phyloP scores from a whole-genome alignment of 1,140 invertebrate species.

The Portunus trituberculatus region DNA sequence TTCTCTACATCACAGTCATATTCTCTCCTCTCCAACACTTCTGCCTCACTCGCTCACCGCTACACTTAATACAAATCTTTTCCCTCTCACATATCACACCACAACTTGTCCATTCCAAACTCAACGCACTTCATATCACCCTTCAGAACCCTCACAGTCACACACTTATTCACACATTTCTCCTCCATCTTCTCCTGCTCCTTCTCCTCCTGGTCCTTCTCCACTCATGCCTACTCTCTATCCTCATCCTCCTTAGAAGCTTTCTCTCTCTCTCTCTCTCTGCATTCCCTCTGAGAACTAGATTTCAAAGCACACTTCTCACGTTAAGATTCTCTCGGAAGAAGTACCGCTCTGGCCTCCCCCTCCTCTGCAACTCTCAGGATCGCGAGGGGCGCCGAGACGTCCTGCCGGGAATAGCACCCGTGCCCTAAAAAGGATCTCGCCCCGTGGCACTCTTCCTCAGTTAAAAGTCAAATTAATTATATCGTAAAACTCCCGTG shows the following conservation, averaged over 20 bases:
- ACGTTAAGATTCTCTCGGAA: too few species aligned
- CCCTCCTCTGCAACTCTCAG: too few species aligned
- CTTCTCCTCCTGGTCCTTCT: neutral
- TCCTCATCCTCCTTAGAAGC: neutral
- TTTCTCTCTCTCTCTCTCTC: neutral
- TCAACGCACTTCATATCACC: too few species aligned
- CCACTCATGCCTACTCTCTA: neutral
- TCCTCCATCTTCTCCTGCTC: neutral
- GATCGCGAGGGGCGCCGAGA: neutral
- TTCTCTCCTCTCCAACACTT: too few species aligned
- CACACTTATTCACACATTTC: neutral
- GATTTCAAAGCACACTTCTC: too few species aligned
- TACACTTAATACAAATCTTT: too few species aligned
- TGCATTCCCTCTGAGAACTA: too few species aligned
- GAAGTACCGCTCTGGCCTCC: too few species aligned
- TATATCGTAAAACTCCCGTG: neutral
- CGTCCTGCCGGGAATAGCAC: neutral
- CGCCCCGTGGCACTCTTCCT: neutral
- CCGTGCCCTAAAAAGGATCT: neutral
- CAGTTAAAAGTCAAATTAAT: neutral
- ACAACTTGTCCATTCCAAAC: too few species aligned
- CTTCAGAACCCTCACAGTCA: neutral
- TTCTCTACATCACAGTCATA: too few species aligned
- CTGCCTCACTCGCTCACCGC: too few species aligned
- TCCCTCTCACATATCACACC: too few species aligned